Evolutionary conservation across 2,113 vertebrate species (phyloP), one percentile per base, ranked within the genome.

Genomic region (Anolis carolinensis): DNA sequence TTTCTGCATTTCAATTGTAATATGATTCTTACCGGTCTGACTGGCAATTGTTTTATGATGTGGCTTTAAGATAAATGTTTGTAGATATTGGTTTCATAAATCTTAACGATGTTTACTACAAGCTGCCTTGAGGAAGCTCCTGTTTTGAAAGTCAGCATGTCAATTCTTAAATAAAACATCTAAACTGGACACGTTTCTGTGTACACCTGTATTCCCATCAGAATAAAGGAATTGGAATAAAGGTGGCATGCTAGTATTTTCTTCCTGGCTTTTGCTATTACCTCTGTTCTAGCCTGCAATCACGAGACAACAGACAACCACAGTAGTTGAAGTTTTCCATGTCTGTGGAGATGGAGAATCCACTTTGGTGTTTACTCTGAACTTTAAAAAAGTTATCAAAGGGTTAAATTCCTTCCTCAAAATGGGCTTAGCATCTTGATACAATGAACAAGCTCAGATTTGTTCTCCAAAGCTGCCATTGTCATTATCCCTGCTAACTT

Each of bases 21-120:
- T 50, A 81, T 81, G 63, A 8, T 74, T 67, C 36, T 48, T 30
- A 81, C 62, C 16, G 36, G 14, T 81, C 79, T 81, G 62, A 44
- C 13, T 21, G 14, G 39, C 25, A 30, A 68, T 50, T 48, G 79
- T 81, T 81, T 80, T 81, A n/a, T 65, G 65, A 7, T 68, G 59
- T 48, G 44, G 39, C 48, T 68, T 81, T 81, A 68, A 74, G 72
- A 7, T 73, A 39, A 73, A 73, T 74, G 71, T 74, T 81, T 81
- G 67, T 81, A 81, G 8, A 68, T 25, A 62, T 48, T 30, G 39
- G 30, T 48, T 76, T 67, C 34, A 65, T 67, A 13, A 48, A 18
- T 81, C 62, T 30, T 44, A n/a, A n/a, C 68, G 27, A 67, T 16
- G 39, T 9, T 50, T 8, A 10, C 20, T 39, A 39, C 11, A 44